Evolutionary conservation across 2,113 vertebrate species (phyloP), one percentile per base, ranked within the genome.

Genomic region (Dolichotis patagonum): DNA sequence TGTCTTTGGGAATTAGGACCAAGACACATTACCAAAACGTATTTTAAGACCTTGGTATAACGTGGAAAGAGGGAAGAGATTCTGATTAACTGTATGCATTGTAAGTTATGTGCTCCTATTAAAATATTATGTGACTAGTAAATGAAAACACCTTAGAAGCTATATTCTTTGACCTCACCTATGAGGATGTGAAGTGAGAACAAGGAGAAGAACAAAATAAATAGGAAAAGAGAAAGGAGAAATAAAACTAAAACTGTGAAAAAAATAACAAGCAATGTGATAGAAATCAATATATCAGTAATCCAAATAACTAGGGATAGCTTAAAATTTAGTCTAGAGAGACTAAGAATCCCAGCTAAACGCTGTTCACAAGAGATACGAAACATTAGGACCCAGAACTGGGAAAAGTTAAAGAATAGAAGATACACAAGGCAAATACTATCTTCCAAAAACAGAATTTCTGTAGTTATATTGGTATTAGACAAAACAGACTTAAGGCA

Each of bases 251-350:
- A 90, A 93, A 83, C 41, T 26, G 16, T 54, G n/a, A 41, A 3
- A 32, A 56, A 43, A 83, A 24, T 22, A 63, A n/a, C 38, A 73
- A 30, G 30, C 6, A 82, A 46, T 56, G 30, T 41, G n/a, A 28
- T 38, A 91, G 69, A 83, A 88, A 78, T 82, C n/a, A 81, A 90
- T 63, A 65, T 49, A 82, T 87, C 41, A 84, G 14, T 71, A 71
- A 84, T 56, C 30, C 84, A 71, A 94, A 88, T 73, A 88, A 80
- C 62, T 81, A 16, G 73, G 80, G 28, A 82, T n/a, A 49, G 19
- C 63, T n/a, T 73, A 58, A 95, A 91, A 94, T 32, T 16, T 52
- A 65, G 62, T 80, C 78, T 95, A 91, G 77, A 84, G 38, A 54
- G 77, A 93, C 28, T 60, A 63, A 78, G 60, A 86, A 75, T 86